Conservation (phyloP, 1,140 invertebrate genomes). For the Drosophila nigrodunni region DNA sequence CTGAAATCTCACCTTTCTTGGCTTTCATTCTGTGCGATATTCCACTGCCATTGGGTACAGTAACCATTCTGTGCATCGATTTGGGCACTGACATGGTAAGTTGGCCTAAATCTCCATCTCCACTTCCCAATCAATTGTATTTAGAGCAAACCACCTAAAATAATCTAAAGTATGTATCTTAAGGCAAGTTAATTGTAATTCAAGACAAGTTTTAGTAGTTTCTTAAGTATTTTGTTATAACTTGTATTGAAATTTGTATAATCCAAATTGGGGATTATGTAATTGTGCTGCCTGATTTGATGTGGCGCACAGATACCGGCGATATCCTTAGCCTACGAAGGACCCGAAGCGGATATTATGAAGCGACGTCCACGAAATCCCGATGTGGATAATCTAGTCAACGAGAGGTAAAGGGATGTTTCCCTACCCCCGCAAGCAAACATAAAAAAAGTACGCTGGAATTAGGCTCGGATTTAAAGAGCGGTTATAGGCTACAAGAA, state of each 20-base stretch:
- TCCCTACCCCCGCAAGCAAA: not conserved
- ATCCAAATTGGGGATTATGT: conserved; percentile 33
- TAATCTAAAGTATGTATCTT: conserved; percentile 48
- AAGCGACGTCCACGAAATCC: conserved; percentile 98
- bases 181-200: conserved; percentile 70
- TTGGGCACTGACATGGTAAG: conserved; percentile 99
- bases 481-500: conserved; percentile 16
- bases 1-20: conserved; percentile 99
- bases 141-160: not conserved
- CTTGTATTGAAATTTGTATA: conserved; percentile 39
- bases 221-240: conserved; percentile 55
- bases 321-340: conserved; percentile 99
- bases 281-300: conserved; percentile 38
- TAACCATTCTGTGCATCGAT: conserved; percentile 99
- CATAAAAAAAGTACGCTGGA: conserved; percentile 11
- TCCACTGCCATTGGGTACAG: conserved; percentile 98
- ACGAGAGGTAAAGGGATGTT: conserved; percentile 91
- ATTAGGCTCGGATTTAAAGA: conserved; percentile 21
- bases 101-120: conserved; percentile 56
- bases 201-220: conserved; percentile 35
- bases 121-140: not conserved
- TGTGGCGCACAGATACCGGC: conserved; percentile 92
- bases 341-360: conserved; percentile 99
- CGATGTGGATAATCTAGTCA: conserved; percentile 97
- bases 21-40: conserved; percentile 98